Percentiles rank a stretch among this genome's conserved stretches.
Conservation (phyloP, 1,140 invertebrate species). For the Apis mellifera region DNA sequence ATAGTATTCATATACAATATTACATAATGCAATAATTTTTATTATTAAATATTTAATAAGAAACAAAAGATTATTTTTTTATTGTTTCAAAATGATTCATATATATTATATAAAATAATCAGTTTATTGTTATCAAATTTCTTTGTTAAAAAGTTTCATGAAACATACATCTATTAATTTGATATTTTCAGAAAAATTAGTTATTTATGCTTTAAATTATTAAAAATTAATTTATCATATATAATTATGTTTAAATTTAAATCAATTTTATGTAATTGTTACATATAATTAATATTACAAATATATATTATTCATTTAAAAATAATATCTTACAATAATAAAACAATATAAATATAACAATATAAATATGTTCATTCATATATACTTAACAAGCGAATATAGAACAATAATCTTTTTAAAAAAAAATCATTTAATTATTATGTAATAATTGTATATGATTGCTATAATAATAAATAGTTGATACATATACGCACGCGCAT, state of each 20-base stretch:
- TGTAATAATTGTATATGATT: no score
- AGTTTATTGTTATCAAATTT: slow-evolving; percentile 13
- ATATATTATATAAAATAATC: not conserved
- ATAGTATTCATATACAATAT: not conserved
- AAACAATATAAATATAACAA: not conserved
- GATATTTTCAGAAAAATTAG: not conserved
- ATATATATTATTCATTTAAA: no score
- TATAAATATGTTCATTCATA: not conserved
- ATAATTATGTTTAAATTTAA: no score
- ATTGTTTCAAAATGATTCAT: slow-evolving; percentile 12
- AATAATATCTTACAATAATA: no score
- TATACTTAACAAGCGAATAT: not conserved
- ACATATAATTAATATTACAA: not conserved
- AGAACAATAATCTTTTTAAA: not conserved
- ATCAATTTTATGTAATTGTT: not conserved
- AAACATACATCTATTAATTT: not conserved
- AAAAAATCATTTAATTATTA: not conserved
- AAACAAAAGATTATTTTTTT: not conserved
- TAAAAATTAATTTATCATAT: no score
- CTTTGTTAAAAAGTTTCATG: not conserved
- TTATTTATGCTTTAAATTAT: not conserved
- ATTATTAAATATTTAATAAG: not conserved
- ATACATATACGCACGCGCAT: no score
- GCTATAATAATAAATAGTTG: no score
- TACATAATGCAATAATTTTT: no score